Evolutionary conservation across 1,140 invertebrate species (phyloP), one percentile per base, ranked within the genome.

Genomic region (Drosophila varians): DNA sequence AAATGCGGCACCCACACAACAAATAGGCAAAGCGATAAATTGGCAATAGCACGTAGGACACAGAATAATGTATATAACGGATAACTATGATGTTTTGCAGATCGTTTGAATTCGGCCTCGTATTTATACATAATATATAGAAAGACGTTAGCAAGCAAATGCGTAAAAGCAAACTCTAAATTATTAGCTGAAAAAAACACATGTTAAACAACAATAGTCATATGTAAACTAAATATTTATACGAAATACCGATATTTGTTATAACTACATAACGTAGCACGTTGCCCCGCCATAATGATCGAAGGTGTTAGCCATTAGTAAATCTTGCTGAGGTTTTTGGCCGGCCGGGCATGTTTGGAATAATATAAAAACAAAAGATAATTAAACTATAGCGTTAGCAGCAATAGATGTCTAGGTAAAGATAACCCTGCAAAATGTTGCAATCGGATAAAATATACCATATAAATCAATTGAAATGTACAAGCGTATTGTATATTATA

Each of bases 351-450:
- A 70, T 26, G 42, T 70, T 56, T 49, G 19, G 54, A 34, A 38
- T 66, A 45, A 48, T 23, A 46, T 45, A 25, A 48, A 4, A 42
- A 21, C n/a, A 28, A 70, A 53, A 65, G 38, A 51, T 51, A 52
- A 75, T 58, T 53, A 49, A 87, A 74, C 65, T 76, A 87, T 84
- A 87, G 68, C 57, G 36, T 52, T 70, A 76, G 72, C 66, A 57
- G 68, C 45, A 77, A 83, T 88, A 88, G 65, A 88, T 87, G 83
- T 83, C 82, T 88, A 87, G 79, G 65, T 74, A 86, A 88, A 68
- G 68, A 57, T 77, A 77, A 45, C 42, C 61, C 47, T 36, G 52
- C 73, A 69, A 49, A 73, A 38, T 28, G 70, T 83, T 77, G 79
- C 78, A 64, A 65, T 60, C 77, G 75, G 80, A 76, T 66, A 74